Conservation (phyloP, 1,140 invertebrate genomes). For the Hyles vespertilio region DNA sequence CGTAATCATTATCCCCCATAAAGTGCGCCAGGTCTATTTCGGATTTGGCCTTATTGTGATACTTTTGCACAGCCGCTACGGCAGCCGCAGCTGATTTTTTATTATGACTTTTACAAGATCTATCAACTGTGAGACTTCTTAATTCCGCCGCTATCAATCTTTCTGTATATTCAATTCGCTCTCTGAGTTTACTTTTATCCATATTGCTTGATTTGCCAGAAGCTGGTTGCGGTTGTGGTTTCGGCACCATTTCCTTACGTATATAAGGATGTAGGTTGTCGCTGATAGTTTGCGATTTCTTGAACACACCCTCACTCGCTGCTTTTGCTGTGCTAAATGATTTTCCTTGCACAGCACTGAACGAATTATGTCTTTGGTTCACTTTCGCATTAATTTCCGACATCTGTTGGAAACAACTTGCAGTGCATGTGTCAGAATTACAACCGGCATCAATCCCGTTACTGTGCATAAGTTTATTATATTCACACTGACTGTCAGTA, state of each 20-base stretch:
- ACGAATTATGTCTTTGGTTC: constrained; percentile 71
- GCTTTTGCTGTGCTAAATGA: constrained; percentile 44
- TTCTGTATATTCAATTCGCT: constrained; percentile 73
- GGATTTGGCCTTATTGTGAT: constrained; percentile 76
- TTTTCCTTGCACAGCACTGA: constrained; percentile 66
- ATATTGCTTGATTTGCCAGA: constrained; percentile 48
- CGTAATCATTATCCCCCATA: constrained; percentile 79
- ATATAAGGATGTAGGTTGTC: constrained; percentile 72
- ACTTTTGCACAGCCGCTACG: constrained; percentile 44
- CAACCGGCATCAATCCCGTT: constrained; percentile 66
- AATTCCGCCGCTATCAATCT: constrained; percentile 73
- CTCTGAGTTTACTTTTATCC: constrained; percentile 61
- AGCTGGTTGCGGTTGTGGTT: constrained; percentile 33
- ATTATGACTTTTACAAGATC: constrained; percentile 55
- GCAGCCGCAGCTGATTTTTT: constrained; percentile 34
- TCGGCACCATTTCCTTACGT: constrained; percentile 66
- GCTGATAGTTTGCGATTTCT: constrained; percentile 66
- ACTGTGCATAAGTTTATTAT: constrained; percentile 65
- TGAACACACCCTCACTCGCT: constrained; percentile 56
- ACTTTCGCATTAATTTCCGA: constrained; percentile 43
- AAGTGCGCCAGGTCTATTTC: constrained; percentile 74
- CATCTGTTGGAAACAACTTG: constrained; percentile 54
- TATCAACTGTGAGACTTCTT: constrained; percentile 66
- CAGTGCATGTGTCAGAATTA: constrained; percentile 63
- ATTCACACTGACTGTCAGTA: constrained; percentile 71